A percentile compares a stretch with the other conserved stretches of the same genome.
These are phyloP conservation scores for Prenolepis imparis DNA, from an alignment of 2,888 invertebrate species.

Conservation along the genomic window DNA sequence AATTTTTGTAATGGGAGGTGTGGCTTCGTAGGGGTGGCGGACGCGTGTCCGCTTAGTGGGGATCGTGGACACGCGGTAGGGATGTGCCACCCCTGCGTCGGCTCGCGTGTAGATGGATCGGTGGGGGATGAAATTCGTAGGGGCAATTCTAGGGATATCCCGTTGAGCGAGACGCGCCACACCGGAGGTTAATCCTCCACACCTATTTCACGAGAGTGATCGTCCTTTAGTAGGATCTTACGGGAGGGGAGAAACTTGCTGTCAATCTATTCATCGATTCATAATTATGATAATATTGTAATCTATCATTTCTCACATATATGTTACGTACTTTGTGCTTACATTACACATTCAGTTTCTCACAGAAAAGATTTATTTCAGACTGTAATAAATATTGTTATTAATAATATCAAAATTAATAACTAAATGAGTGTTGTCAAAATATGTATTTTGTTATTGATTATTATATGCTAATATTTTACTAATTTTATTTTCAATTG, in stretches of 20 bases:
- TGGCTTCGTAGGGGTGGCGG: constrained; percentile 83
- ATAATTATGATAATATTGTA: constrained; percentile 15
- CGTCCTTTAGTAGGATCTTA: constrained; percentile 18
- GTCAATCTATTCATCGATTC: neutral
- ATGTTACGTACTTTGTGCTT: neutral
- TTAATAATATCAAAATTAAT: neutral
- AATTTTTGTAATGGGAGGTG: constrained; percentile 87
- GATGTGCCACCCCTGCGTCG: constrained; percentile 74
- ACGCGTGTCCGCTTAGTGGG: constrained; percentile 67
- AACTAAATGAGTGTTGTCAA: neutral
- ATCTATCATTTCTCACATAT: neutral
- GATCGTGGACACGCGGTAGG: constrained; percentile 71
- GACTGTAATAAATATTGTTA: neutral
- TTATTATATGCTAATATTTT: neutral
- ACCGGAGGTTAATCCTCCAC: constrained; percentile 73
- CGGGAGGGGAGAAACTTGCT: neutral
- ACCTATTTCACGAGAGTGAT: constrained; percentile 71
- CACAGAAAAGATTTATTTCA: neutral
- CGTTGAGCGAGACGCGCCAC: constrained; percentile 72
- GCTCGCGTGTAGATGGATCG: constrained; percentile 67
- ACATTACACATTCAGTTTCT: neutral
- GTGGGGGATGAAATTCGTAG: constrained; percentile 64
- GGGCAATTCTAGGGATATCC: constrained; percentile 72
- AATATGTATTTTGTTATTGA: neutral
- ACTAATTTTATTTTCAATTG: neutral